Base-by-base conservation (phyloP, 1,140 invertebrate species). In the Ylistrum balloti region DNA sequence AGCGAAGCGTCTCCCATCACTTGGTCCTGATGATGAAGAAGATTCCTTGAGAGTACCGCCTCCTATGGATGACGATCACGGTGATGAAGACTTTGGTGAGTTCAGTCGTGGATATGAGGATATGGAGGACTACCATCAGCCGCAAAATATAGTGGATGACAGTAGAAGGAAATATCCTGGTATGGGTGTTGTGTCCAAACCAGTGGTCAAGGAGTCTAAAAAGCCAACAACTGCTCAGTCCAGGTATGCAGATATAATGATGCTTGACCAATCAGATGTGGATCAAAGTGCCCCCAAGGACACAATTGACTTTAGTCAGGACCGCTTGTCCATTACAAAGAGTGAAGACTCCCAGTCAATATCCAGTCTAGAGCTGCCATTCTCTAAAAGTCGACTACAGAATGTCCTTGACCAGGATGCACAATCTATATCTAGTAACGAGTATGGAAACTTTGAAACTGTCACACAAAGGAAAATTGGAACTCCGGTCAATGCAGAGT, bases 11-110 rank as follows among this genome's bases (percentile, higher is more conserved):
- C 28, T 86, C 2, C 86, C 90, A 91, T 90, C 88, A 13, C 32
- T 85, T 1, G 48, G 87, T 88, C 86, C 48, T 17, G 89, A 92
- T 85, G 28, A 56, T 87, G 88, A 93, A 90, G 93, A 93, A 33
- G 92, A 94, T 89, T 33, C 90, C 33, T 92, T 91, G 33, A 90
- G 86, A 32, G 91, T 88, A 45, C 92, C 93, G 15, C 93, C 93
- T 85, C 93, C 93, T 3, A 87, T 93, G 89, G 91, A 93, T 91
- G 92, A 93, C 35, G 85, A 20, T 56, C n/a, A 90, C 13, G 91
- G 91, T 13, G 90, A 94, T 88, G 92, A 94, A 90, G 97, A 97
- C 91, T 97, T 97, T 96, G 97, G 97, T 41, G 97, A 97, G 87
- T 97, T 97, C 94, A 95, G 97, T 86, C 91, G 91, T 17, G 93